Base-by-base conservation (phyloP, 53 echinoderm and acorn worm species). In the Temnopleurus reevesii region DNA sequence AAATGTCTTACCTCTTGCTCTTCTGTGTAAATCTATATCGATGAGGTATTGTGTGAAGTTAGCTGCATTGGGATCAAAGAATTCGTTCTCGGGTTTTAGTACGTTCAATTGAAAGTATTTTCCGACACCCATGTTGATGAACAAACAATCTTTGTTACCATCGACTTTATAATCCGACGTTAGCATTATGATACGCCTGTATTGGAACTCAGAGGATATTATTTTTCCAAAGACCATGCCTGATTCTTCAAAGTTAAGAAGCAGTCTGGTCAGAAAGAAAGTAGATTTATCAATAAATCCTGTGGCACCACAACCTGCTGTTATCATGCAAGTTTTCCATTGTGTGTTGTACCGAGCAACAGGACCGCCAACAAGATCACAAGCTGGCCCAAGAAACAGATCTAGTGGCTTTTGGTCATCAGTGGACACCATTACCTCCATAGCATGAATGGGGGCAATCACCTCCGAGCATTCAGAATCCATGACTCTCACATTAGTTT, bases 261-360 rank as follows among this genome's bases (percentile, higher is more conserved):
- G 58, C 36, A 84, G 5, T n/a, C 84, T 31, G 8, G 84, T 84
- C 21, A 84, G 15, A 57, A 58, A 84, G 2, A 10, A 36, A 2
- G 15, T 12, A 2, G 5, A 2, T 43, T 84, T 84, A 12, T 57
- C 58, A 17, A 21, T 15, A 57, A 84, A 84, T 31, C 59, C 84
- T 21, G 35, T 4, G 57, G 84, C 84, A 43, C 57, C 56, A 35
- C 84, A 84, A 54, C 84, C 84, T 12, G 57, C 58, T 21, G 84
- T 57, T n/a, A 84, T 84, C 84, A 84, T 84, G 23, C 57, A 84
- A 6, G 58, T 84, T 25, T 84, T 53, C 84, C 84, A 84, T 36
- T 57, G 56, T 33, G 84, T 84, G 58, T 84, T 84, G 24, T 57
- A 84, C 33, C 84, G 58, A 43, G 84, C 84, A 23, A 84, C 84